Evolutionary conservation across 37 sponge, comb jelly and placozoan genomes (phyloP).

Genomic region (Spongilla lacustris): DNA sequence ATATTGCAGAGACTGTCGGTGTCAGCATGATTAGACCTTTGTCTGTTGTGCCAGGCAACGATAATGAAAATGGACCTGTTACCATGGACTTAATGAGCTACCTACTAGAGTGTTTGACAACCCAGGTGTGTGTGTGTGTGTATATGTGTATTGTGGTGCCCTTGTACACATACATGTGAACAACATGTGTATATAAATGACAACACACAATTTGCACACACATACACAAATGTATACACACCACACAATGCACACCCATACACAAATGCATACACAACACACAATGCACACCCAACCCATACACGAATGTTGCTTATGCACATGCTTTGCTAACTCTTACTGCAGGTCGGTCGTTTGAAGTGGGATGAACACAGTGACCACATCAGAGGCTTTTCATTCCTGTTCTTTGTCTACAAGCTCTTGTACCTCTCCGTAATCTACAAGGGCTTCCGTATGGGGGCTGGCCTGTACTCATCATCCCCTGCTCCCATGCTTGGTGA

Average conservation of each 20-base stretch:
- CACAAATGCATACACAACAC: conserved; percentile 7
- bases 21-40: not conserved
- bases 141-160: not conserved
- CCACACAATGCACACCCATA: not conserved
- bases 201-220: not conserved
- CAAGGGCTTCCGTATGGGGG: conserved; percentile 58
- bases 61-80: not conserved
- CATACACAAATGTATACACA: conserved; percentile 1
- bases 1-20: not conserved
- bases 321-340: too few species aligned
- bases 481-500: conserved; percentile 56
- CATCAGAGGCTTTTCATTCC: conserved; percentile 75
- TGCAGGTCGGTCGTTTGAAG: conserved; percentile 66
- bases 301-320: too few species aligned
- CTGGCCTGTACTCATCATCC: conserved; percentile 50
- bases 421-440: conserved; percentile 82
- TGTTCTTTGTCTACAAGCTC: conserved; percentile 88
- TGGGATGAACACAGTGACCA: conserved; percentile 70
- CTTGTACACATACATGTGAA: not conserved
- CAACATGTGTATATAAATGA: too few species aligned
- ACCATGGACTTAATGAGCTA: conserved; percentile 62
- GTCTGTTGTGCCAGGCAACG: not conserved
- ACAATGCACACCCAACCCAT: conserved; percentile 5
- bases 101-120: not conserved
- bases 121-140: conserved; percentile 5